Percentiles rank a stretch among this genome's conserved stretches.
Evolutionary conservation across 2,113 vertebrate species (phyloP).

Genomic region (Megaceryle torquata): DNA sequence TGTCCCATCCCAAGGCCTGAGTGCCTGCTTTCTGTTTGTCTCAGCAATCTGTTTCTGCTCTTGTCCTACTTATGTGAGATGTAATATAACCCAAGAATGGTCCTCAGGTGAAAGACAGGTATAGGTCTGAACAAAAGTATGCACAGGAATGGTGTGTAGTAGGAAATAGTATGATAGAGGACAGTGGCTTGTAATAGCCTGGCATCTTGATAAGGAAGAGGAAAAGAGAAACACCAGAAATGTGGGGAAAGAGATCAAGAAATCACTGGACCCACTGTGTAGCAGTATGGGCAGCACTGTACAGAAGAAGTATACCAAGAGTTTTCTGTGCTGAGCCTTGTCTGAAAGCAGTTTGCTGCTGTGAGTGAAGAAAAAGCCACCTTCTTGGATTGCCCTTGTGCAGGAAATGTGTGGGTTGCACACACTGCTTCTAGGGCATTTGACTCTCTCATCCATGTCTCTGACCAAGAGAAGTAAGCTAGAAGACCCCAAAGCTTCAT

Average conservation of each 20-base stretch:
- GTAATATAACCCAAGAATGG: background rate
- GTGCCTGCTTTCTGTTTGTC: background rate
- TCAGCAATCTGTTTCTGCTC: background rate
- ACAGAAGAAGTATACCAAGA: background rate
- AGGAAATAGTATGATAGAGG: background rate
- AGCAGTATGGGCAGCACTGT: background rate
- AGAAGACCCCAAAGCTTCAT: background rate
- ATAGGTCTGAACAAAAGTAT: background rate
- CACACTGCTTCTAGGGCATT: background rate
- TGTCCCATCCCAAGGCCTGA: background rate
- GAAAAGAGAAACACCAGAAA: background rate
- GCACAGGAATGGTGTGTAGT: background rate
- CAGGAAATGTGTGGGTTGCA: background rate
- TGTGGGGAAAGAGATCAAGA: background rate
- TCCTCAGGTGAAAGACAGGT: background rate
- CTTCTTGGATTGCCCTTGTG: background rate
- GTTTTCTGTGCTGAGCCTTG: background rate
- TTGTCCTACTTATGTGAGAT: background rate
- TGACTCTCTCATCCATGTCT: background rate
- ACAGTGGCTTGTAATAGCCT: background rate
- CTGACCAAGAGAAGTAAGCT: background rate
- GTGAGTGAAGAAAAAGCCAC: background rate
- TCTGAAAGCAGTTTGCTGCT: background rate
- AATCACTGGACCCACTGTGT: background rate
- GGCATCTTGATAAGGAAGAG: background rate